Evolutionary conservation across 2,797 vertebrate genomes (phyloP).

Genomic region (Oophaga sylvatica): DNA sequence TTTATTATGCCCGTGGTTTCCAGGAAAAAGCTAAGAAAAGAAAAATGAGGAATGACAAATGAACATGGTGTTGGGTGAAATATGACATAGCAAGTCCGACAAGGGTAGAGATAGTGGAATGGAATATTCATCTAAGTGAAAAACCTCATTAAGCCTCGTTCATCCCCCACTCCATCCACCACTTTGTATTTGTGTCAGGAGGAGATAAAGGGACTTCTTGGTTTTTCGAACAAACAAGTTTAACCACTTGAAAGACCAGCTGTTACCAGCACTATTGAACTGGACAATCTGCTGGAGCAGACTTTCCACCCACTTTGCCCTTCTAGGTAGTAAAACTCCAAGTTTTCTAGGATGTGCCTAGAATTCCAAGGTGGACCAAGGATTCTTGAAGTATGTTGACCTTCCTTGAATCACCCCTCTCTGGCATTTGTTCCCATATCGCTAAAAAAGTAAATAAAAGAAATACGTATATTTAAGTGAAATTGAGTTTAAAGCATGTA

Average conservation of each 20-base stretch:
- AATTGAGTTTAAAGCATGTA: no score
- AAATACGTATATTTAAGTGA: neutral
- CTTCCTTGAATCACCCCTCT: neutral
- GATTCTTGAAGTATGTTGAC: neutral
- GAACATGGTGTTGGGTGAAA: neutral
- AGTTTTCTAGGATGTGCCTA: neutral
- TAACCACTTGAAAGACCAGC: conserved; percentile 42
- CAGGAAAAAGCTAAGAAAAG: neutral
- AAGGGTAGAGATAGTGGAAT: neutral
- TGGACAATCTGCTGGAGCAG: neutral
- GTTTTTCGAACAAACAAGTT: conserved; percentile 8
- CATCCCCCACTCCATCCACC: neutral
- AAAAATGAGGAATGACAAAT: neutral
- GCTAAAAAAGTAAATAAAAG: neutral
- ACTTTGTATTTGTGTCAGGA: conserved; percentile 9
- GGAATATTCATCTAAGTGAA: neutral
- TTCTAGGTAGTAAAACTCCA: neutral
- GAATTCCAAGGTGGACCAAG: neutral
- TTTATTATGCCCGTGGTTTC: neutral
- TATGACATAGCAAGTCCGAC: neutral
- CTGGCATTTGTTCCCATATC: neutral
- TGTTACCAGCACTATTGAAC: conserved; percentile 16
- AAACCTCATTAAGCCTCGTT: neutral
- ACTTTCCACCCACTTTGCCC: conserved; percentile 13
- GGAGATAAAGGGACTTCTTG: conserved; percentile 21